Evolutionary conservation across 2,888 invertebrate species (phyloP).

Genomic region (Hyposoter dolosus): DNA sequence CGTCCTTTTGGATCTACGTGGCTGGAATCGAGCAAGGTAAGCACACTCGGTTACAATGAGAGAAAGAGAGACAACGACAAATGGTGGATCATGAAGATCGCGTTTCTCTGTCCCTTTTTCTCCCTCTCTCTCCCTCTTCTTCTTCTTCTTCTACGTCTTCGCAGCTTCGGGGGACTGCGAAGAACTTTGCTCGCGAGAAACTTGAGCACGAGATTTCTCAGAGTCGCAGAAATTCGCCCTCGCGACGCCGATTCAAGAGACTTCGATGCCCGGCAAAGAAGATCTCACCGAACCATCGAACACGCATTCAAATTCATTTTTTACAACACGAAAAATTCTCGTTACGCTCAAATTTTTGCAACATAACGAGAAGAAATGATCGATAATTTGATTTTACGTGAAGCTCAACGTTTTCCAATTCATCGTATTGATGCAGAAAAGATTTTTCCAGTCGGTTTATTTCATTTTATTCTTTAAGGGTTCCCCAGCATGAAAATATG

Average conservation of each 20-base stretch:
- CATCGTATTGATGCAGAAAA: background rate
- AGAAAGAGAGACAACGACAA: constrained; percentile 27
- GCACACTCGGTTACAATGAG: constrained; percentile 8
- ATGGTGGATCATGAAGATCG: constrained; percentile 47
- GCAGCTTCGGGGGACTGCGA: constrained; percentile 14
- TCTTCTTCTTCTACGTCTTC: constrained; percentile 54
- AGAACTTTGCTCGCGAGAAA: constrained; percentile 48
- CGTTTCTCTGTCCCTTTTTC: constrained; percentile 47
- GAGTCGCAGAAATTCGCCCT: constrained; percentile 41
- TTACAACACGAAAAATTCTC: background rate
- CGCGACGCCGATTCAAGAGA: constrained; percentile 56
- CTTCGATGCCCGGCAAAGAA: constrained; percentile 69
- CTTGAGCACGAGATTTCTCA: constrained; percentile 39
- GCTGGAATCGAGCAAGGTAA: constrained; percentile 64
- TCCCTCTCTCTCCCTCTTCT: constrained; percentile 32
- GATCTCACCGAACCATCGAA: constrained; percentile 54
- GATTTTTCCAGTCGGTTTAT: background rate
- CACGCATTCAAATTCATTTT: constrained; percentile 20
- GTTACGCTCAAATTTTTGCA: background rate
- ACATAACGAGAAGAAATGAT: background rate
- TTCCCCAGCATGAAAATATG: background rate
- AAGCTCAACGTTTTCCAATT: background rate
- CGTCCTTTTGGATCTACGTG: constrained; percentile 56
- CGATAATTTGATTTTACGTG: too few species aligned
- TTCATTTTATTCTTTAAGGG: background rate